A percentile compares a stretch with the other conserved stretches of the same genome.
Evolutionary conservation across 2,113 vertebrate genomes (phyloP).

Genomic region (Vanacampus margaritifer): DNA sequence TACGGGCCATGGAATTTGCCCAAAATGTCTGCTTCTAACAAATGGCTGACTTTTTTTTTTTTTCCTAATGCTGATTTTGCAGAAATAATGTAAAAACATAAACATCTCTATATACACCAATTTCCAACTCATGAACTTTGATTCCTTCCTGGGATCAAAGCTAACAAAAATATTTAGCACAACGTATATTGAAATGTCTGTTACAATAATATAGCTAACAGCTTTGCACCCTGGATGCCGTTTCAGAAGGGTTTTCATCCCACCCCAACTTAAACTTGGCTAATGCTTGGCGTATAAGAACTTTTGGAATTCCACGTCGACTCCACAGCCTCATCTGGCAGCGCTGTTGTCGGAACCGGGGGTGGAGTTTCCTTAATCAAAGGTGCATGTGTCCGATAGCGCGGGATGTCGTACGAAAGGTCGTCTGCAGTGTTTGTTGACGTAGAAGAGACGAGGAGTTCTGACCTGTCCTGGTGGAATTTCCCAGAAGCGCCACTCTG

Average conservation of each 20-base stretch:
- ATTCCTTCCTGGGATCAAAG: background rate
- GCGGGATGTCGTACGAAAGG: conserved; percentile 22
- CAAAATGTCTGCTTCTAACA: too few species aligned
- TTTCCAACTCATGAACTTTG: too few species aligned
- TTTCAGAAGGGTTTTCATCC: background rate
- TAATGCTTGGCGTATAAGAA: conserved; percentile 36
- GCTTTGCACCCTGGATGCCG: background rate
- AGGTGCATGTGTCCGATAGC: conserved; percentile 31
- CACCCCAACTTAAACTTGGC: conserved; percentile 9
- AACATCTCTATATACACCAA: too few species aligned
- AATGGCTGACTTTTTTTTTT: too few species aligned
- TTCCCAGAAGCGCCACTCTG: background rate
- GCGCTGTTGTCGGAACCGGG: conserved; percentile 28
- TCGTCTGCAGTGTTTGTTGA: conserved; percentile 15
- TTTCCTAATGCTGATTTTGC: too few species aligned
- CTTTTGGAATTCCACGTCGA: conserved; percentile 23
- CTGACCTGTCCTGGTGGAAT: conserved; percentile 4
- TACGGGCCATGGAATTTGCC: too few species aligned
- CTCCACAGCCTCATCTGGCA: conserved; percentile 15
- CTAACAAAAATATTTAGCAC: background rate
- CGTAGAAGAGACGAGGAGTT: background rate
- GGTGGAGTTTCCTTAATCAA: conserved; percentile 22
- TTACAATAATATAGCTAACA: background rate
- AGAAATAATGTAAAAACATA: too few species aligned
- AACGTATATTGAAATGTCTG: background rate